Evolutionary conservation across 1,140 invertebrate genomes (phyloP).

Genomic region (Bicyclus anynana): DNA sequence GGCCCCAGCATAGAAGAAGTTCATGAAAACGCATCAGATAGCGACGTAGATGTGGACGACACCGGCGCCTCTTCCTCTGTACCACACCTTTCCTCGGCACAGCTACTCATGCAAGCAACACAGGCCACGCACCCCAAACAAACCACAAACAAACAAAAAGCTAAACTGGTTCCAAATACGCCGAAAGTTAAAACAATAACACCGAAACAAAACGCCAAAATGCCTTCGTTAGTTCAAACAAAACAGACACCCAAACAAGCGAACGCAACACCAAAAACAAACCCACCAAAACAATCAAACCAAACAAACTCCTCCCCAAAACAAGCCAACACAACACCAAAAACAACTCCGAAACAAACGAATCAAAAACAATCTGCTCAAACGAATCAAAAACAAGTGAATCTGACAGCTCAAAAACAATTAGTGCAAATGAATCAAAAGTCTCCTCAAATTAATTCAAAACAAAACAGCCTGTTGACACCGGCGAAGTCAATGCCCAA

Average conservation of each 20-base stretch:
- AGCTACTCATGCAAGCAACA: slow-evolving; percentile 58
- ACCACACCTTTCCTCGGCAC: slow-evolving; percentile 52
- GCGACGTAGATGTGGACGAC: slow-evolving; percentile 67
- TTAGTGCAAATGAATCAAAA: slow-evolving; percentile 19
- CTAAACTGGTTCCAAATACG: slow-evolving; percentile 41
- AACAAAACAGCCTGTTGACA: slow-evolving; percentile 38
- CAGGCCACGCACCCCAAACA: slow-evolving; percentile 31
- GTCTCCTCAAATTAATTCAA: slow-evolving; percentile 18
- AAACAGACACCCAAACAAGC: slow-evolving; percentile 25
- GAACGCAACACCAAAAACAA: slow-evolving; percentile 6
- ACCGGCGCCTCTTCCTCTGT: slow-evolving; percentile 30
- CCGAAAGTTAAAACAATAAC: slow-evolving; percentile 31
- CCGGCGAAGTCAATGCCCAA: slow-evolving; percentile 34
- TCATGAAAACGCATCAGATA: slow-evolving; percentile 56
- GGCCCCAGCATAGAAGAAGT: slow-evolving; percentile 44
- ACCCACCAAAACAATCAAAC: slow-evolving; percentile 22
- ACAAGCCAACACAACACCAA: slow-evolving; percentile 18
- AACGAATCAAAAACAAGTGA: slow-evolving; percentile 13
- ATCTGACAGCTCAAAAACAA: slow-evolving; percentile 32
- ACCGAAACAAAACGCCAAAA: slow-evolving; percentile 23
- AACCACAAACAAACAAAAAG: slow-evolving; percentile 36
- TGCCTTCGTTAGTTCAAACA: slow-evolving; percentile 25
- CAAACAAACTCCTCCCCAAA: slow-evolving; percentile 18
- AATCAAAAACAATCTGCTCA: slow-evolving; percentile 11
- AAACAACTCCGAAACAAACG: slow-evolving; percentile 18